Conservation (phyloP, 2,113 vertebrate species). For the Alexandromys fortis region DNA sequence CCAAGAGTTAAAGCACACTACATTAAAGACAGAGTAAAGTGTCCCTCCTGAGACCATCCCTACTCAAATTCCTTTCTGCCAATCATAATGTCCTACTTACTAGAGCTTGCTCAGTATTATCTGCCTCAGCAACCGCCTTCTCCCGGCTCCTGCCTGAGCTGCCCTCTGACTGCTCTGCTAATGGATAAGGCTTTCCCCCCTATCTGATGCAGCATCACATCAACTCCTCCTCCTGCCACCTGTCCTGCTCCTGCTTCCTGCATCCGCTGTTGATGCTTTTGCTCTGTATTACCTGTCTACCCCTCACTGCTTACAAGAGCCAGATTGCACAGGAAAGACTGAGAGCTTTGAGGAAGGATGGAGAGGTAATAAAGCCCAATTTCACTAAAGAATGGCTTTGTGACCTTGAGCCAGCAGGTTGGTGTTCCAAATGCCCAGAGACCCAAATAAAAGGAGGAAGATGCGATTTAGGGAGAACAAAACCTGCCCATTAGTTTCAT, state of each 20-base stretch:
- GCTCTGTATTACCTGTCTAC: neutral
- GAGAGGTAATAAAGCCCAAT: neutral
- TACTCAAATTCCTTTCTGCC: slow-evolving; percentile 69
- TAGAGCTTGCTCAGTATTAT: neutral
- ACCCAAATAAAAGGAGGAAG: slow-evolving; percentile 10
- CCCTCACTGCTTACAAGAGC: neutral
- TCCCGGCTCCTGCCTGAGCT: slow-evolving; percentile 1
- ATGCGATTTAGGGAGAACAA: neutral
- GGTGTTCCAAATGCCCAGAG: neutral
- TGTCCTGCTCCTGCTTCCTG: neutral
- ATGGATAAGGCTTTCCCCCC: slow-evolving; percentile 34
- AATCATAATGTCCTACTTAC: slow-evolving; percentile 75
- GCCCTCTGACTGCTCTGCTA: slow-evolving; percentile 63
- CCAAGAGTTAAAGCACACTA: slow-evolving; percentile 59
- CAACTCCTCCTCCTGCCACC: slow-evolving; percentile 9
- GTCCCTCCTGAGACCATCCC: slow-evolving; percentile 67
- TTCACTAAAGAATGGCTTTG: neutral
- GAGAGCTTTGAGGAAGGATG: neutral
- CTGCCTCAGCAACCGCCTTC: slow-evolving; percentile 53
- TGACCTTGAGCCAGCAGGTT: neutral
- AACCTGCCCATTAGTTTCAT: neutral
- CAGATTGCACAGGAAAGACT: neutral
- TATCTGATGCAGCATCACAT: slow-evolving; percentile 32
- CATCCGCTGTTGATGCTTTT: slow-evolving; percentile 18
- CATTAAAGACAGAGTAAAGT: slow-evolving; percentile 43